Evolutionary conservation across 2,797 vertebrate genomes (phyloP).

Genomic region (Myotis pilosus): DNA sequence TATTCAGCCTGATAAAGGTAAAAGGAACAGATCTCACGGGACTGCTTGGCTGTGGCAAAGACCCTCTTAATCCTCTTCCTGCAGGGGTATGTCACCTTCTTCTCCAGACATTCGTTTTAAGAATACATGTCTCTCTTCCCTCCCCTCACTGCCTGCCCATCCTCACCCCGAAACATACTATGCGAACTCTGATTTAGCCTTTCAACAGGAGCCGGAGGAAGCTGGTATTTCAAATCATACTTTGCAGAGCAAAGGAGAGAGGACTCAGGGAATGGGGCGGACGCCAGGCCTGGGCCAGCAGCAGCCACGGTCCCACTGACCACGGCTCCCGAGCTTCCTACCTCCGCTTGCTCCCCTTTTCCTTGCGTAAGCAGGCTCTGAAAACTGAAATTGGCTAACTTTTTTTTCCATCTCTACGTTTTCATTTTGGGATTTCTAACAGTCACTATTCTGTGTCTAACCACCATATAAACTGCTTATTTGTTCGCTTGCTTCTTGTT

Average conservation of each 20-base stretch:
- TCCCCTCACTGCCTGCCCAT: neutral
- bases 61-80: neutral
- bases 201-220: neutral
- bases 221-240: neutral
- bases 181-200: neutral
- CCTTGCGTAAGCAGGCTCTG: neutral
- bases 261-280: neutral
- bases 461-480: neutral
- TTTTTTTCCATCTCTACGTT: neutral
- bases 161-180: neutral
- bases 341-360: neutral
- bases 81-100: neutral
- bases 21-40: neutral
- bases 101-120: neutral
- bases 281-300: neutral
- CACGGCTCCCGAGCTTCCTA: neutral
- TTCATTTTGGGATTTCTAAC: neutral
- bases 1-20: constrained; percentile 73
- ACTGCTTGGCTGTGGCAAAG: neutral
- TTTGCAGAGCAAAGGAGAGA: neutral
- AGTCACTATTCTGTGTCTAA: neutral
- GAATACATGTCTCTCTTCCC: neutral
- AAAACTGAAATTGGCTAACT: neutral
- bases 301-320: neutral
- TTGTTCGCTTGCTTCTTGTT: neutral